Conservation (phyloP, 2,888 invertebrate species). For the Clanis bilineata region DNA sequence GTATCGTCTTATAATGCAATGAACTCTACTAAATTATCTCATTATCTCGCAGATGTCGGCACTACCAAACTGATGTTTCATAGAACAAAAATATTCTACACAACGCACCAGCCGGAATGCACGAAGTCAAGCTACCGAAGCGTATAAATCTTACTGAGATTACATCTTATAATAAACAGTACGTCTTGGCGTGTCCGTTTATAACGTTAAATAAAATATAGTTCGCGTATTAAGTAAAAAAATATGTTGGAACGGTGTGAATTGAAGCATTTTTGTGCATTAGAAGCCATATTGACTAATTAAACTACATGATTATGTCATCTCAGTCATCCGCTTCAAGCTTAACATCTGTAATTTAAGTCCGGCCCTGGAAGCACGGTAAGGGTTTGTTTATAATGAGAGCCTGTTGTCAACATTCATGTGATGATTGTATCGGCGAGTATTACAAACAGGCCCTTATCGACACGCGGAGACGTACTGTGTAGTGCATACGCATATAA, state of each 20-base stretch:
- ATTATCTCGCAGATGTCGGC: background rate
- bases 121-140: constrained; percentile 74
- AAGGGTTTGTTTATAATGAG: constrained; percentile 6
- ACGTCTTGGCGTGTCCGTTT: constrained; percentile 41
- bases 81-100: constrained; percentile 14
- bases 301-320: constrained; percentile 10
- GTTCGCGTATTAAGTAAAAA: background rate
- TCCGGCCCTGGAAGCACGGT: background rate
- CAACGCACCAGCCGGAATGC: constrained; percentile 79
- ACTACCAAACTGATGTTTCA: constrained; percentile 10
- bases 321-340: background rate
- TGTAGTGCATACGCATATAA: too few species aligned
- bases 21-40: background rate
- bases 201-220: background rate
- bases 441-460: constrained; percentile 15
- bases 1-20: background rate
- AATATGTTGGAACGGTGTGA: background rate
- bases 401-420: background rate
- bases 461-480: constrained; percentile 53
- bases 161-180: constrained; percentile 59
- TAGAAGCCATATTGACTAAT: background rate
- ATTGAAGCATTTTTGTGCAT: constrained; percentile 9
- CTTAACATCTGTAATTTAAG: background rate
- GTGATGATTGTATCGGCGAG: background rate
- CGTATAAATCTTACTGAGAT: constrained; percentile 74